These are phyloP conservation scores for Chondrosia reniformis DNA, from an alignment of 37 sponge, comb jelly and placozoan genomes.

Conservation along the genomic window DNA sequence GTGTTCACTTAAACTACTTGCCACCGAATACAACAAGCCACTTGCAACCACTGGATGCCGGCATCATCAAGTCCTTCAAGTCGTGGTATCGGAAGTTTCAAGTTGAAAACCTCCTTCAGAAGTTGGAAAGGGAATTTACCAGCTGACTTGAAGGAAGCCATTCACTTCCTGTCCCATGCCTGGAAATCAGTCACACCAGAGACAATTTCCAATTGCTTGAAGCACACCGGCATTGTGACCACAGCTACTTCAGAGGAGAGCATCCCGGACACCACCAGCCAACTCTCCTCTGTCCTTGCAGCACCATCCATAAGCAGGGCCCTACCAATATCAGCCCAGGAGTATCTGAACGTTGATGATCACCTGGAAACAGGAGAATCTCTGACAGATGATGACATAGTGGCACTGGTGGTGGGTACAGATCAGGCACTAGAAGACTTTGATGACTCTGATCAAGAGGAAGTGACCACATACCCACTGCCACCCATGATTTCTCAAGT, in stretches of 20 bases:
- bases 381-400: not conserved
- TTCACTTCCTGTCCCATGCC: not conserved
- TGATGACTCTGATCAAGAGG: not conserved
- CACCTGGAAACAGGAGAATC: not conserved
- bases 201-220: conserved; percentile 6
- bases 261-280: not conserved
- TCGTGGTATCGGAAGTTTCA: not conserved
- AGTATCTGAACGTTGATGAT: not conserved
- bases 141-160: conserved; percentile 1
- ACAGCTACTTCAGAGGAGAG: not conserved
- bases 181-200: conserved; percentile 12
- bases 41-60: conserved; percentile 13
- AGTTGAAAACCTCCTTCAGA: not conserved
- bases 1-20: conserved; percentile 5
- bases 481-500: not conserved
- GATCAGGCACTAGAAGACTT: no score
- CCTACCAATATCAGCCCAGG: not conserved
- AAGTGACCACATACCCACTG: not conserved
- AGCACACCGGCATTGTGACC: conserved; percentile 1
- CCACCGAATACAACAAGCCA: conserved; percentile 18
- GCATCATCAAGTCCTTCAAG: conserved; percentile 21
- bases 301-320: not conserved
- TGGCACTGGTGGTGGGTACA: not conserved
- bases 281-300: not conserved
- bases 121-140: conserved; percentile 3